A percentile compares a stretch with the other conserved stretches of the same genome.
These are phyloP conservation scores for Napeogenes inachia DNA, from an alignment of 2,888 invertebrate species.

Conservation along the genomic window DNA sequence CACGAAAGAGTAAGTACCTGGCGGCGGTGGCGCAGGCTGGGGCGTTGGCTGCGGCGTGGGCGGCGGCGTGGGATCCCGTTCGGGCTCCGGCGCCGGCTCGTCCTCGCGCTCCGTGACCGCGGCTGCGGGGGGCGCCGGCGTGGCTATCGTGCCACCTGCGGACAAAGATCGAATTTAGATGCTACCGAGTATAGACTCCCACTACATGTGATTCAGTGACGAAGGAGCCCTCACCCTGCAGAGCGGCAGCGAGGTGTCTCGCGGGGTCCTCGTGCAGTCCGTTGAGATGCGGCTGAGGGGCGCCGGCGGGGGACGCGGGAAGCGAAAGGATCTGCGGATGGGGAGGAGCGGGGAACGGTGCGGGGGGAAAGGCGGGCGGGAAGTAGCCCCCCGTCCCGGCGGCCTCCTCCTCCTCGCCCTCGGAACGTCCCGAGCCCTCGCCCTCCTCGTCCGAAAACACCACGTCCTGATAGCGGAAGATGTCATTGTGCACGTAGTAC, in stretches of 20 bases:
- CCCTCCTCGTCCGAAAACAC: conserved; percentile 80
- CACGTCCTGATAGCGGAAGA: conserved; percentile 94
- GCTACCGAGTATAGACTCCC: too few relatives aligned
- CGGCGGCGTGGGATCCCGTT: conserved; percentile 44
- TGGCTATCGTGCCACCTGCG: conserved; percentile 8
- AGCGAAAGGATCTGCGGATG: conserved; percentile 49
- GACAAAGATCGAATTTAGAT: conserved; percentile 21
- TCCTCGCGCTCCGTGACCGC: conserved; percentile 42
- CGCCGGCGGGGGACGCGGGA: conserved; percentile 35
- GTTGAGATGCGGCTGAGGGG: conserved; percentile 42
- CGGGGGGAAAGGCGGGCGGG: conserved; percentile 43
- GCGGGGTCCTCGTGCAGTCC: conserved; percentile 41
- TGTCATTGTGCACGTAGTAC: conserved; percentile 99
- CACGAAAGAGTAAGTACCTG: conserved; percentile 27
- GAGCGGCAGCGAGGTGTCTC: conserved; percentile 42
- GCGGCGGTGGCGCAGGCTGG: conserved; percentile 42
- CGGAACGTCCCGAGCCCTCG: conserved; percentile 75
- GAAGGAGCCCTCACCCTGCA: conserved; percentile 38
- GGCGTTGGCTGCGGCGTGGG: conserved; percentile 47
- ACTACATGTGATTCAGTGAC: neutral
- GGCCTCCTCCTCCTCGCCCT: conserved; percentile 80
- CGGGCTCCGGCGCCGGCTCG: conserved; percentile 52
- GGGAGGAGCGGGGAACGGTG: conserved; percentile 49
- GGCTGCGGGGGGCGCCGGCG: conserved; percentile 38
- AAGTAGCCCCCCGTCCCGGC: conserved; percentile 43